phyloP scores from a whole-genome alignment of 1,140 invertebrate species.

The Anastrepha obliqua region DNA sequence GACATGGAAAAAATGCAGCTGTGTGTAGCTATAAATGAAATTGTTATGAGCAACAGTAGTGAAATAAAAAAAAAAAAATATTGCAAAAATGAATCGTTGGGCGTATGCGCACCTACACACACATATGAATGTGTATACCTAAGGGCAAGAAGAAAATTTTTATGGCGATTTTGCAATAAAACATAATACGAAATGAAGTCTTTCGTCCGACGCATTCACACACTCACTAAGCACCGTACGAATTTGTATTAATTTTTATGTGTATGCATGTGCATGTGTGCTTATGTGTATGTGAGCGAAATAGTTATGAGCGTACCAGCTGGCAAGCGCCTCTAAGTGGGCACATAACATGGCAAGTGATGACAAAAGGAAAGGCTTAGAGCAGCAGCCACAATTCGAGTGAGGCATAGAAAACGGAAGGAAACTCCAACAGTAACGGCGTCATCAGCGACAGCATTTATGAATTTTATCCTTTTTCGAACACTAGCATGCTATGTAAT shows the following conservation, averaged over 20 bases:
- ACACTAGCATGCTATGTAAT: background rate
- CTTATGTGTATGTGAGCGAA: background rate
- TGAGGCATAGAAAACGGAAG: background rate
- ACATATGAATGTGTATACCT: background rate
- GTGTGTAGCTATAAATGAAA: constrained; percentile 8
- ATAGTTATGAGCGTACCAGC: constrained; percentile 27
- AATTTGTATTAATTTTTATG: constrained; percentile 12
- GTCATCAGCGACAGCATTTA: background rate
- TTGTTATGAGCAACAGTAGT: constrained; percentile 35
- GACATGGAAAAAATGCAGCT: background rate
- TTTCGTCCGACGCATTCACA: background rate
- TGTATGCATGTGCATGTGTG: background rate
- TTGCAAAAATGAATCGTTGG: background rate
- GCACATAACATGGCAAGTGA: background rate
- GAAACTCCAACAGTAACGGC: background rate
- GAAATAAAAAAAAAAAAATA: constrained; percentile 31
- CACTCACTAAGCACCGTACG: background rate
- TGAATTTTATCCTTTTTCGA: background rate
- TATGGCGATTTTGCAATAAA: constrained; percentile 33
- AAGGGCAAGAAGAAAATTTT: background rate
- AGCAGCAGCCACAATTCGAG: background rate
- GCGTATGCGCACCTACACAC: background rate
- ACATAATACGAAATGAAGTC: constrained; percentile 43
- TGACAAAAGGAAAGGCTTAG: background rate
- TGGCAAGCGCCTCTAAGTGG: background rate